Percentiles rank a stretch among this genome's conserved stretches.
Evolutionary conservation across 2,797 vertebrate genomes (phyloP).

Genomic region (Rhincodon typus): DNA sequence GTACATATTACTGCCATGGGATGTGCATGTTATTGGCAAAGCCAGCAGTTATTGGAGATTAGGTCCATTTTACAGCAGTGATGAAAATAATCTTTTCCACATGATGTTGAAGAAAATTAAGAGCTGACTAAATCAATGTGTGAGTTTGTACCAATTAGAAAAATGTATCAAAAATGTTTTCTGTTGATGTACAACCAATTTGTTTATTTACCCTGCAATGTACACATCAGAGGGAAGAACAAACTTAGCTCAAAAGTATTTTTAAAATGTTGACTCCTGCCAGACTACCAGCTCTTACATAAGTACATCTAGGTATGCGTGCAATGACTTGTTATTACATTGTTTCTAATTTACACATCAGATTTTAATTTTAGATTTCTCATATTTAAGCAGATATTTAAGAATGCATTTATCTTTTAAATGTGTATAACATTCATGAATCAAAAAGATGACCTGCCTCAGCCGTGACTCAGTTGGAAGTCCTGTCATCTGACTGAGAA

Average conservation of each 20-base stretch:
- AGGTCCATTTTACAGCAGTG: neutral
- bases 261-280: neutral
- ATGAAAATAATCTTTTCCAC: neutral
- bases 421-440: neutral
- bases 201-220: neutral
- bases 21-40: too few relatives aligned
- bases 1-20: neutral
- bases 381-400: neutral
- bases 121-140: neutral
- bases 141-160: neutral
- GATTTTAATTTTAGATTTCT: neutral
- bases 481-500: too few relatives aligned
- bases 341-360: neutral
- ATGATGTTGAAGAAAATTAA: neutral
- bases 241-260: neutral
- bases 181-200: neutral
- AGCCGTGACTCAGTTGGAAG: too few relatives aligned
- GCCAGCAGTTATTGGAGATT: too few relatives aligned
- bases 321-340: neutral
- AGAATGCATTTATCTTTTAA: neutral
- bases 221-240: neutral
- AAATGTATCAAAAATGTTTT: neutral
- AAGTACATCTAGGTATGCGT: neutral
- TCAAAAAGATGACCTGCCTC: too few relatives aligned
- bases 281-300: neutral